These are phyloP conservation scores for Poeciliopsis paucimaculata DNA, from an alignment of 2,797 vertebrate species.

Conservation along the genomic window DNA sequence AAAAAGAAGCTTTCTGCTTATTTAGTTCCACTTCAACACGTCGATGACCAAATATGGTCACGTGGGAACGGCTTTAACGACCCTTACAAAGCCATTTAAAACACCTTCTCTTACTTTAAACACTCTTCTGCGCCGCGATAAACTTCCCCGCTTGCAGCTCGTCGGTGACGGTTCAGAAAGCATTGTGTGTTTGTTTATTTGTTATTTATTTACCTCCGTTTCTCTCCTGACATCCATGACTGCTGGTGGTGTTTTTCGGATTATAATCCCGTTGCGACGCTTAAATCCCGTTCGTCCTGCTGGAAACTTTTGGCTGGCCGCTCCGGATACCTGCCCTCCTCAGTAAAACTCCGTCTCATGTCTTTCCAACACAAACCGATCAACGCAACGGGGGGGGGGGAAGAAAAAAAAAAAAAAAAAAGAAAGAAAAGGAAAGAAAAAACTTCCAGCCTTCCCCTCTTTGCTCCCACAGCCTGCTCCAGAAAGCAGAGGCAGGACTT, in stretches of 20 bases:
- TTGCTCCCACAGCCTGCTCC: constrained; percentile 63
- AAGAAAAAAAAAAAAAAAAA: constrained; percentile 19
- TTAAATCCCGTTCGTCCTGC: constrained; percentile 65
- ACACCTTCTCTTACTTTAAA: neutral
- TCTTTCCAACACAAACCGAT: constrained; percentile 83
- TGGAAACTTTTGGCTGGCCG: constrained; percentile 65
- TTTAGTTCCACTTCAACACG: constrained; percentile 45
- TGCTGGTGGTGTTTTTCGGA: constrained; percentile 78
- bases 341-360: constrained; percentile 84
- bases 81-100: constrained; percentile 32
- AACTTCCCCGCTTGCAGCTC: constrained; percentile 44
- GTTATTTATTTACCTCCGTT: constrained; percentile 83
- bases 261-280: constrained; percentile 75
- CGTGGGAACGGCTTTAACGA: constrained; percentile 39
- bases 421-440: constrained; percentile 36
- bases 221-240: constrained; percentile 81
- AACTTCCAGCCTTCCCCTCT: constrained; percentile 74
- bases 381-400: constrained; percentile 12
- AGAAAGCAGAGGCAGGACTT: constrained; percentile 82
- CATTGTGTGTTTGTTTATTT: neutral
- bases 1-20: constrained; percentile 17
- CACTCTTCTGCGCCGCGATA: neutral
- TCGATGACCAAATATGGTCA: constrained; percentile 81
- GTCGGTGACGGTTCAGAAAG: constrained; percentile 8
- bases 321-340: constrained; percentile 84